Evolutionary conservation across 2,888 invertebrate species (phyloP).

Genomic region (Branchellion lobata): DNA sequence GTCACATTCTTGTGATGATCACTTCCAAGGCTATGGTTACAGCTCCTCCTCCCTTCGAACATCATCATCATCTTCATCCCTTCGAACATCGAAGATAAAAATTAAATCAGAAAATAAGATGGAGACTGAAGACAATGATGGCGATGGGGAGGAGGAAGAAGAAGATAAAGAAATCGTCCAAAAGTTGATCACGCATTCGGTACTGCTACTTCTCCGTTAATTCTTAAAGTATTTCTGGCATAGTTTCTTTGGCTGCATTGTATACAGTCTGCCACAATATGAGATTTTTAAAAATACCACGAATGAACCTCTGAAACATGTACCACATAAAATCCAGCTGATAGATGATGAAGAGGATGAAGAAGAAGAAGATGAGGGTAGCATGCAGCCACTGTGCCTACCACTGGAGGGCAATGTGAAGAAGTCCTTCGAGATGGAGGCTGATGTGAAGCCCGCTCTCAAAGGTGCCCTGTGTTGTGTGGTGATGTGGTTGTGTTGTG

Average conservation of each 20-base stretch:
- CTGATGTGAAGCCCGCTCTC: neutral
- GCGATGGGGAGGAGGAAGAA: neutral
- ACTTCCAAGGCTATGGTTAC: neutral
- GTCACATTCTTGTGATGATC: too few species aligned
- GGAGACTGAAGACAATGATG: neutral
- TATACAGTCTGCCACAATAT: too few species aligned
- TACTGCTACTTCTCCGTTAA: neutral
- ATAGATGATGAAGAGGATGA: slow-evolving; percentile 9
- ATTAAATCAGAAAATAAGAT: slow-evolving; percentile 4
- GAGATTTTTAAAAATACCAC: too few species aligned
- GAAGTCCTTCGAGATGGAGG: neutral
- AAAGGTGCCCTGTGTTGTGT: neutral
- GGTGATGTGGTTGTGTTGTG: too few species aligned
- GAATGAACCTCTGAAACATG: too few species aligned
- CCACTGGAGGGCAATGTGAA: neutral
- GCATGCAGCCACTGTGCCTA: neutral
- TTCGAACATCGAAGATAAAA: neutral
- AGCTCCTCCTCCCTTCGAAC: neutral
- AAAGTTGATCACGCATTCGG: neutral
- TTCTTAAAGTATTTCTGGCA: too few species aligned
- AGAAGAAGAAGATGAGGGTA: neutral
- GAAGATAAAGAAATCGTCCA: neutral
- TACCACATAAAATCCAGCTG: neutral
- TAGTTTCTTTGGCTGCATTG: too few species aligned
- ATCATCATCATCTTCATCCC: slow-evolving; percentile 7